Evolutionary conservation across 2,113 vertebrate genomes (phyloP).

Genomic region (Podocnemis expansa): DNA sequence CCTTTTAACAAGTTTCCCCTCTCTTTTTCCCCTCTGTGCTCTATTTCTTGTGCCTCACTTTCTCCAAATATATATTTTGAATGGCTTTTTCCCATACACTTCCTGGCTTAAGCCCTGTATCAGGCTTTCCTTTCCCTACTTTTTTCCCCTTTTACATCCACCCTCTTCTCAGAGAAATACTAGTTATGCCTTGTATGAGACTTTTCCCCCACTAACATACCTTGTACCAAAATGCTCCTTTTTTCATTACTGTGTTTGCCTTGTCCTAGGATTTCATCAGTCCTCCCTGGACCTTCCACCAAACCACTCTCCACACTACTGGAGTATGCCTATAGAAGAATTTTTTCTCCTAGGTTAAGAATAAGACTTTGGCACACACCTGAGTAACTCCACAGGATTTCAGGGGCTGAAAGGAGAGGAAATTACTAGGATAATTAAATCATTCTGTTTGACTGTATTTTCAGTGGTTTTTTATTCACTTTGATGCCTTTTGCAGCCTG

Average conservation of each 20-base stretch:
- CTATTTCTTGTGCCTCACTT: neutral
- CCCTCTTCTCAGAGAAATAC: neutral
- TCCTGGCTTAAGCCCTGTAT: neutral
- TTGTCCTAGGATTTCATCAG: neutral
- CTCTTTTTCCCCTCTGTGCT: neutral
- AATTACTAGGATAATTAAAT: rapidly evolving
- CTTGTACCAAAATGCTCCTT: neutral
- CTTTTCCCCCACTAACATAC: neutral
- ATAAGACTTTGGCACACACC: neutral
- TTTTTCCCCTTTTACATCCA: neutral
- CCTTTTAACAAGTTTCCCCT: neutral
- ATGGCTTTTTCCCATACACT: neutral
- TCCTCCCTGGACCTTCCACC: rapidly evolving
- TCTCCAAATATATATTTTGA: neutral
- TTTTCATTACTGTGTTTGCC: neutral
- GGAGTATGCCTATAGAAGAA: neutral
- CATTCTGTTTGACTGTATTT: neutral
- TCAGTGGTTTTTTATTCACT: neutral
- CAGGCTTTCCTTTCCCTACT: neutral
- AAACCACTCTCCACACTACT: neutral
- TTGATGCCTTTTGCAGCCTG: neutral
- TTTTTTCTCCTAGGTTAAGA: neutral
- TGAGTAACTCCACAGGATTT: neutral
- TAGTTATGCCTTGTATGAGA: neutral
- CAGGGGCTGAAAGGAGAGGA: neutral